phyloP scores from a whole-genome alignment of 1,140 invertebrate genomes.

The Archegozetes longisetosus region DNA sequence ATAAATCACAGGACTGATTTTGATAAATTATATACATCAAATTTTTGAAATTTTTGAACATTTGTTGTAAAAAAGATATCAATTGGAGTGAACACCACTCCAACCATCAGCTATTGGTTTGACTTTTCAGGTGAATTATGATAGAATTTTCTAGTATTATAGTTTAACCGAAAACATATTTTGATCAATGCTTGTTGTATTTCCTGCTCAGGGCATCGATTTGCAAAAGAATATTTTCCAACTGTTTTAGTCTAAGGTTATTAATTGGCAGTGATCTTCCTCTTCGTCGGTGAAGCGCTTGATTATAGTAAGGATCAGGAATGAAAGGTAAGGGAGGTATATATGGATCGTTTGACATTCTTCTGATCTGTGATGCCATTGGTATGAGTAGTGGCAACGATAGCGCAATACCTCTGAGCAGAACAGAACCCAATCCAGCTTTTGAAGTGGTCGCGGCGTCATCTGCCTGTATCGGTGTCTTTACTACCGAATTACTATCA shows the following conservation, averaged over 20 bases:
- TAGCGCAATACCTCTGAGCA: slow-evolving; percentile 6
- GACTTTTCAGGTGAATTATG: no score
- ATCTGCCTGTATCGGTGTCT: background rate
- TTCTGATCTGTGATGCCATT: slow-evolving; percentile 9
- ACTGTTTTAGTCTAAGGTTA: background rate
- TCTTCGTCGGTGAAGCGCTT: slow-evolving; percentile 6
- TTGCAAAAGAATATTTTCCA: background rate
- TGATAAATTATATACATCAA: no score
- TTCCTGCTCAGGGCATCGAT: background rate
- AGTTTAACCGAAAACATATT: no score
- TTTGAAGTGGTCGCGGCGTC: background rate
- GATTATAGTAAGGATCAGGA: background rate
- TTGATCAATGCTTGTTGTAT: background rate
- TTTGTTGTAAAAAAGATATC: no score
- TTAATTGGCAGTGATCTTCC: background rate
- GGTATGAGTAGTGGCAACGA: slow-evolving; percentile 8
- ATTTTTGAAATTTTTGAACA: no score
- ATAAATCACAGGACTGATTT: no score
- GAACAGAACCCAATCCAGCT: background rate
- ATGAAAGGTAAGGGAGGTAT: background rate
- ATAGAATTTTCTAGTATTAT: no score
- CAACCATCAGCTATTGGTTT: no score
- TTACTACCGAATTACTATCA: background rate
- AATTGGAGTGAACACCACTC: no score
- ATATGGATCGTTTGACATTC: background rate